Evolutionary conservation across 1,140 invertebrate genomes (phyloP).

Genomic region (Drosophila subpulchrella): DNA sequence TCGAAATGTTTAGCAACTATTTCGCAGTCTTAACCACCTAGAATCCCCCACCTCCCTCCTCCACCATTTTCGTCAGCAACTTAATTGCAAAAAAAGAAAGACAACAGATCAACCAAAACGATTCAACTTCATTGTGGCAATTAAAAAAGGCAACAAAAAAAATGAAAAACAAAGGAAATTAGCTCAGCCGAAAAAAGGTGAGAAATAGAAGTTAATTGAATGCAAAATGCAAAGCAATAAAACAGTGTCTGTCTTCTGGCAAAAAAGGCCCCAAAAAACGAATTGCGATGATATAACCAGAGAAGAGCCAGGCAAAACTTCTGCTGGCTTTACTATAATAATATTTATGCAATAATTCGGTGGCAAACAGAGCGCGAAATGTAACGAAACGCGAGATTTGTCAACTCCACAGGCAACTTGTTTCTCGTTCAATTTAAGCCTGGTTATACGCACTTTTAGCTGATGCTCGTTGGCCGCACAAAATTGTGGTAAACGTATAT

Average conservation of each 20-base stretch:
- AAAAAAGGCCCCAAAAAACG: conserved; percentile 36
- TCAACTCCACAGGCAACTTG: conserved; percentile 69
- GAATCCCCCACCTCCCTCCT: conserved; percentile 31
- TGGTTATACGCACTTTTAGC: conserved; percentile 69
- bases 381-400: conserved; percentile 69
- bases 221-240: conserved; percentile 64
- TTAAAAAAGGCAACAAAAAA: conserved; percentile 50
- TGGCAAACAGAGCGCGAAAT: conserved; percentile 78
- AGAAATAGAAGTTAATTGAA: conserved; percentile 78
- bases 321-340: conserved; percentile 22
- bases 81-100: conserved; percentile 45
- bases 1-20: conserved; percentile 72
- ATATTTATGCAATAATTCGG: conserved; percentile 76
- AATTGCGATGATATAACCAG: conserved; percentile 50
- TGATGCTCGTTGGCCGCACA: conserved; percentile 19
- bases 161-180: conserved; percentile 67
- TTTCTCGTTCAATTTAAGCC: conserved; percentile 48
- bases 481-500: conserved; percentile 7
- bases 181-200: conserved; percentile 60
- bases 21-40: conserved; percentile 43
- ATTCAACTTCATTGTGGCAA: conserved; percentile 32
- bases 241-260: conserved; percentile 49
- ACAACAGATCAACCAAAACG: conserved; percentile 45
- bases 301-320: conserved; percentile 39
- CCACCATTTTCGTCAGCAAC: conserved; percentile 47